A percentile compares a stretch with the other conserved stretches of the same genome.
Evolutionary conservation across 2,888 invertebrate species (phyloP).

Genomic region (Drosophila subquinaria): DNA sequence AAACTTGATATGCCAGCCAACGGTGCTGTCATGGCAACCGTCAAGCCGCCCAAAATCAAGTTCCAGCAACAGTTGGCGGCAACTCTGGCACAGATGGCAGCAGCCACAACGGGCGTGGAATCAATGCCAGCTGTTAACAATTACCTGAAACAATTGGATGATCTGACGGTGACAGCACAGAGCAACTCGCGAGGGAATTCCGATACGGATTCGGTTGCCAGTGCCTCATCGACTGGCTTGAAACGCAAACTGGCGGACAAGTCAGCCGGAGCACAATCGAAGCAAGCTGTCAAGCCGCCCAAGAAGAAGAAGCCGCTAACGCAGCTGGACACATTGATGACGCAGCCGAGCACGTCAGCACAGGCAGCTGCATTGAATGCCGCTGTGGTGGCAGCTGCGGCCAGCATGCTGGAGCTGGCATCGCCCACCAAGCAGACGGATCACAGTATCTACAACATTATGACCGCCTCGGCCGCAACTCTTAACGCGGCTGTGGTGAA

Average conservation of each 20-base stretch:
- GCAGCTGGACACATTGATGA: constrained; percentile 52
- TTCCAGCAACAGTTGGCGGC: constrained; percentile 51
- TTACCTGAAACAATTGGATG: constrained; percentile 64
- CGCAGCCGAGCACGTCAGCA: constrained; percentile 62
- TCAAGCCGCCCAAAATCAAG: constrained; percentile 63
- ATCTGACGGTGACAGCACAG: constrained; percentile 46
- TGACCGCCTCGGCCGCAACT: constrained; percentile 44
- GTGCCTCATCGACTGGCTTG: constrained; percentile 58
- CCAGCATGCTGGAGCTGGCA: constrained; percentile 64
- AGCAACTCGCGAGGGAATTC: constrained; percentile 68
- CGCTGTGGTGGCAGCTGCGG: constrained; percentile 47
- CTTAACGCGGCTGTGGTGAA: constrained; percentile 36
- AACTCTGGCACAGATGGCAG: constrained; percentile 44
- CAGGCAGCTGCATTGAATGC: constrained; percentile 62
- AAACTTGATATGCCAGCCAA: constrained; percentile 41
- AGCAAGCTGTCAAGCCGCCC: constrained; percentile 29
- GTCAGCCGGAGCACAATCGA: constrained; percentile 16
- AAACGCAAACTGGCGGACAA: constrained; percentile 54
- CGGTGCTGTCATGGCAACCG: constrained; percentile 4
- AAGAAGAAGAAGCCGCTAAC: constrained; percentile 53
- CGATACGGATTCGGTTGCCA: constrained; percentile 75
- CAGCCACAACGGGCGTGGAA: constrained; percentile 25
- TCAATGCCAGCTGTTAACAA: constrained; percentile 40
- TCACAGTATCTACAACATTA: constrained; percentile 83
- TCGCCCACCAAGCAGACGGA: constrained; percentile 81